Percentiles rank a stretch among this genome's conserved stretches.
Conservation (phyloP, 1,140 invertebrate species). For the Trypoxylus dichotomus region DNA sequence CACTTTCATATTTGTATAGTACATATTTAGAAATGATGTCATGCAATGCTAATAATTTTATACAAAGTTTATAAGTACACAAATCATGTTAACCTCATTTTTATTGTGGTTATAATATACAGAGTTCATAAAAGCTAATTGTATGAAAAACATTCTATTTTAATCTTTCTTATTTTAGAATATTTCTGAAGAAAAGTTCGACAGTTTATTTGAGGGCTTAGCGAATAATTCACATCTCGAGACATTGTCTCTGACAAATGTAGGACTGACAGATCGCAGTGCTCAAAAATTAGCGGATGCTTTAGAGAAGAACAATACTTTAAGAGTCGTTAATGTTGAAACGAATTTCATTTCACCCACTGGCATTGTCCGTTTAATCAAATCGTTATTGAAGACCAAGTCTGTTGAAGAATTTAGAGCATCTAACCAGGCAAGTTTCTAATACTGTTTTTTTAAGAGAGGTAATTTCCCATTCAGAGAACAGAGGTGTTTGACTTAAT, state of each 20-base stretch:
- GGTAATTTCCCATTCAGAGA: too few relatives aligned
- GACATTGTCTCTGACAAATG: slow-evolving; percentile 90
- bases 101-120: too few relatives aligned
- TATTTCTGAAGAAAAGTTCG: slow-evolving; percentile 95
- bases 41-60: neutral
- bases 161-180: slow-evolving; percentile 66
- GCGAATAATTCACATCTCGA: slow-evolving; percentile 90
- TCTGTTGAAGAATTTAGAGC: slow-evolving; percentile 91
- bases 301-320: slow-evolving; percentile 81
- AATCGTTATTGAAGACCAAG: slow-evolving; percentile 82
- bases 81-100: neutral
- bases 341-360: slow-evolving; percentile 92
- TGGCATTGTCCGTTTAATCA: slow-evolving; percentile 81
- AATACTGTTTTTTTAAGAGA: too few relatives aligned
- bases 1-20: neutral
- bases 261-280: slow-evolving; percentile 86
- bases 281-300: slow-evolving; percentile 82
- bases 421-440: slow-evolving; percentile 83
- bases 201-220: slow-evolving; percentile 84
- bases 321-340: slow-evolving; percentile 92
- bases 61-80: neutral
- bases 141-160: neutral
- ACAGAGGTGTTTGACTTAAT: too few relatives aligned
- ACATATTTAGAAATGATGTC: neutral
- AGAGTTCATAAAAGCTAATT: neutral